Evolutionary conservation across 2,888 invertebrate species (phyloP).

Genomic region (Rhogogaster chlorosoma): DNA sequence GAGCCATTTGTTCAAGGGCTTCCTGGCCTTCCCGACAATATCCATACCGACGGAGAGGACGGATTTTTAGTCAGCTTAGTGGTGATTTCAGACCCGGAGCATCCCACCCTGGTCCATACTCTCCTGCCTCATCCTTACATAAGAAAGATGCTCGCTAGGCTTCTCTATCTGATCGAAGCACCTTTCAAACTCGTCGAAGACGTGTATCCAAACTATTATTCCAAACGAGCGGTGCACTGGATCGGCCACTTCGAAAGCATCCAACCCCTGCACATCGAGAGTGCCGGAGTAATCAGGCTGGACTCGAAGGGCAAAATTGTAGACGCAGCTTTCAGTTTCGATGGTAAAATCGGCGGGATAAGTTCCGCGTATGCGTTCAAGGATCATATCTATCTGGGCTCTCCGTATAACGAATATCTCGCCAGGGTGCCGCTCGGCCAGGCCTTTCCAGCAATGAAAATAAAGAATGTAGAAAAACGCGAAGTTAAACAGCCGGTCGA

Average conservation of each 20-base stretch:
- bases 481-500: conserved; percentile 47
- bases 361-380: conserved; percentile 85
- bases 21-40: conserved; percentile 86
- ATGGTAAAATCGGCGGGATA: conserved; percentile 79
- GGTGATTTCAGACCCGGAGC: conserved; percentile 79
- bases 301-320: conserved; percentile 87
- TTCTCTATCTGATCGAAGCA: conserved; percentile 82
- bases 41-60: conserved; percentile 81
- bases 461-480: conserved; percentile 55
- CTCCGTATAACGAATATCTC: conserved; percentile 84
- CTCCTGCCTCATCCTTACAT: conserved; percentile 83
- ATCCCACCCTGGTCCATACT: conserved; percentile 81
- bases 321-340: conserved; percentile 84
- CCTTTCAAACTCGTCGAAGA: conserved; percentile 83
- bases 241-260: conserved; percentile 67
- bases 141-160: conserved; percentile 83
- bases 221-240: conserved; percentile 82
- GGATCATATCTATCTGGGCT: conserved; percentile 84
- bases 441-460: conserved; percentile 66
- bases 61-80: conserved; percentile 85
- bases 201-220: conserved; percentile 83
- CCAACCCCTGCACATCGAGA: conserved; percentile 55
- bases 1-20: conserved; percentile 91
- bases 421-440: conserved; percentile 83
- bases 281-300: conserved; percentile 79